These are phyloP conservation scores for Vicugna pacos DNA, from an alignment of 2,113 vertebrate species.

Conservation along the genomic window DNA sequence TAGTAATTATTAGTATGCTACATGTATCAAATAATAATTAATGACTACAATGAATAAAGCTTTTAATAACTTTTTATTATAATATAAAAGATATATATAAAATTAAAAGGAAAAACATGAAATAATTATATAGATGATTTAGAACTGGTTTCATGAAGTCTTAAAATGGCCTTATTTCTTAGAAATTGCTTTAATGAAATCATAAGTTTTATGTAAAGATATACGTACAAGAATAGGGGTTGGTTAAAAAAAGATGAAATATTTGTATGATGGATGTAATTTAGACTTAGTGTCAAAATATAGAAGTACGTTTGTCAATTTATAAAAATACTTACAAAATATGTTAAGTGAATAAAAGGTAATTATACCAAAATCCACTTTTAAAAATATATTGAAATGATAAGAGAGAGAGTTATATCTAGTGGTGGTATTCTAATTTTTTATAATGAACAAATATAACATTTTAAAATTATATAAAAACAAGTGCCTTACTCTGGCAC, in stretches of 20 bases:
- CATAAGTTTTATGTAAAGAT: neutral
- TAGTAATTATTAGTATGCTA: neutral
- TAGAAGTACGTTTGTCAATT: neutral
- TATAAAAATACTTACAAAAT: neutral
- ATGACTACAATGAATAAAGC: neutral
- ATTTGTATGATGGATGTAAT: neutral
- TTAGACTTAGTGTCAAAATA: neutral
- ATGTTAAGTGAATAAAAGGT: neutral
- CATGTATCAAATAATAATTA: neutral
- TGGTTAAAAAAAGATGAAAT: neutral
- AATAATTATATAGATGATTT: neutral
- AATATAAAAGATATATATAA: neutral
- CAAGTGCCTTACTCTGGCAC: neutral
- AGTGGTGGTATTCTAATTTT: neutral
- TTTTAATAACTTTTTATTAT: neutral
- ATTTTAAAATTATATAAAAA: conserved; percentile 6
- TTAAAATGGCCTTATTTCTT: neutral
- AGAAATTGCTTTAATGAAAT: neutral
- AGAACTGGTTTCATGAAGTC: neutral
- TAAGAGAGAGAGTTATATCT: neutral
- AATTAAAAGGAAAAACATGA: neutral
- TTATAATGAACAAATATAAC: neutral
- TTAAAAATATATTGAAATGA: neutral
- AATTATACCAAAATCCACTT: neutral
- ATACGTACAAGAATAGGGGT: neutral